These are phyloP conservation scores for Marasmarcha lunaedactyla DNA, from an alignment of 2,888 invertebrate species.

Conservation along the genomic window DNA sequence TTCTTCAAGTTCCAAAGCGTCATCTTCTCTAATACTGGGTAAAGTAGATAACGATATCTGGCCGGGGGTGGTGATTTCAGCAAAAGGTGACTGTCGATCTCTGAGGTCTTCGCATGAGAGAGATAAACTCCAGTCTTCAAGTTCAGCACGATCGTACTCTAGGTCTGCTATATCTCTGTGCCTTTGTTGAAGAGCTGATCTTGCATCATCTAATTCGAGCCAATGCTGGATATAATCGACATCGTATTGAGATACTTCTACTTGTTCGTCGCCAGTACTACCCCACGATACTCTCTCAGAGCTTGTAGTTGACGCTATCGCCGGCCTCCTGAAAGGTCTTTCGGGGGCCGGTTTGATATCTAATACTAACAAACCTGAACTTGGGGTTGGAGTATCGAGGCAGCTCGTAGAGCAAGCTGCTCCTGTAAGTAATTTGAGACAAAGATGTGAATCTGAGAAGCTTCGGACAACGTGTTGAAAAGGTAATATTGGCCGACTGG, in stretches of 20 bases:
- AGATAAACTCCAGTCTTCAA: constrained; percentile 84
- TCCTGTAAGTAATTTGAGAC: constrained; percentile 75
- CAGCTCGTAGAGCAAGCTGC: constrained; percentile 65
- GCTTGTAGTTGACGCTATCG: constrained; percentile 61
- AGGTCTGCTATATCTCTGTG: constrained; percentile 77
- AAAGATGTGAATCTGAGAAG: constrained; percentile 81
- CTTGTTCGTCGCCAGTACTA: constrained; percentile 68
- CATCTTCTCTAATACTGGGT: constrained; percentile 81
- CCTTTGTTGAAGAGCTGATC: constrained; percentile 76
- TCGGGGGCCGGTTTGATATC: constrained; percentile 71
- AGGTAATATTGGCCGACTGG: constrained; percentile 75
- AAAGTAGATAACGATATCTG: constrained; percentile 74
- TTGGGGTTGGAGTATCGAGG: constrained; percentile 71
- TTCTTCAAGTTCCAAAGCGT: constrained; percentile 78
- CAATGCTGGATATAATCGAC: constrained; percentile 82
- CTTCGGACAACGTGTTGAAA: constrained; percentile 81
- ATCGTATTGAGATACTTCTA: constrained; percentile 74
- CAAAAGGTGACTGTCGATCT: constrained; percentile 63
- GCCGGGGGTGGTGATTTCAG: constrained; percentile 70
- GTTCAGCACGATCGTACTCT: constrained; percentile 80
- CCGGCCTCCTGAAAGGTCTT: constrained; percentile 70
- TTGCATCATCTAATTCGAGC: constrained; percentile 78
- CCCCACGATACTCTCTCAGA: constrained; percentile 71
- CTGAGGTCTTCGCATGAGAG: constrained; percentile 78
- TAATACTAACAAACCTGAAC: constrained; percentile 72